Evolutionary conservation across 2,888 invertebrate species (phyloP), one percentile per base, ranked within the genome.

Genomic region (Merodon equestris): DNA sequence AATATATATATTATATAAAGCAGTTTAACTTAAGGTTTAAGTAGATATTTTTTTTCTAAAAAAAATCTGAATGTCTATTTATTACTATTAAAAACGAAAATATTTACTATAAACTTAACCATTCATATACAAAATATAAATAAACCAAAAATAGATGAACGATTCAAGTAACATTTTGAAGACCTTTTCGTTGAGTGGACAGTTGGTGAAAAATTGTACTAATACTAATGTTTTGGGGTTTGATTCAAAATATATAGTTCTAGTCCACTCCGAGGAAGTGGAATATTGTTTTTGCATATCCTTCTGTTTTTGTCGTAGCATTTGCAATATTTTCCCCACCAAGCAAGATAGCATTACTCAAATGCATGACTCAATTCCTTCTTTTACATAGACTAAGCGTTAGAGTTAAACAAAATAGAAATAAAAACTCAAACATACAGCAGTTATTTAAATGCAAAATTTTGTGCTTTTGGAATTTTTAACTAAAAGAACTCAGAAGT

Each of bases 401-500:
- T 72, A 57, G 61, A 74, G 36, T 50, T 36, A 47, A 72, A 51
- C n/a, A n/a, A 40, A 36, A 15, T 36, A 47, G 51, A 64, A 51
- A 18, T 42, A 4, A 27, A 27, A 27, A 4, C 7, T 27, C 7
- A n/a, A n/a, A n/a, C n/a, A n/a, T n/a, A n/a, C n/a, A n/a, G 27
- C 27, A 45, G 53, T 70, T 71, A 50, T 60, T 66, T 60, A 13
- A 40, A 44, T 10, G 54, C 34, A 74, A 68, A 73, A 57, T 58
- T 63, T 42, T 79, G 50, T 74, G 79, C 79, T 79, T 77, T 74
- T 79, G 63, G 68, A 74, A 79, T 58, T 79, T 74, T 79, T 70
- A 79, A 74, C 68, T 64, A 67, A 70, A 79, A 79, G 79, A 79
- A 79, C 79, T 79, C 79, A 79, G 79, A 79, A 74, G 68, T 74